Percentiles rank a stretch among this genome's conserved stretches.
Conservation (phyloP, 2,888 invertebrate species). For the Nemapogon koenigi region DNA sequence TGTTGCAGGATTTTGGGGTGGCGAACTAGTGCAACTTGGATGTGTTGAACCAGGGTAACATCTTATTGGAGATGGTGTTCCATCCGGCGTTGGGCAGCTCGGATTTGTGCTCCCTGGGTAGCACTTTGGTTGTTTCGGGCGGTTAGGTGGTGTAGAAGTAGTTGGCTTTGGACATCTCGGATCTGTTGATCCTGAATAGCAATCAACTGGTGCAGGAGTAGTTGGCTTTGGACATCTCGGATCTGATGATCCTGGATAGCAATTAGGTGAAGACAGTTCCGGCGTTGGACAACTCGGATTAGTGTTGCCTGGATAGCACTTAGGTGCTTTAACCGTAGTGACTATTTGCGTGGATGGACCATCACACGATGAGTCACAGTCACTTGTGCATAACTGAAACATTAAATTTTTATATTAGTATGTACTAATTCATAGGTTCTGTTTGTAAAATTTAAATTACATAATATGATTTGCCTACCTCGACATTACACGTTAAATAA, state of each 20-base stretch:
- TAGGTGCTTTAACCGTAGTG: conserved; percentile 22
- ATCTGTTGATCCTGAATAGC: conserved; percentile 32
- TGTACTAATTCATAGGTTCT: not conserved
- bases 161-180: conserved; percentile 26
- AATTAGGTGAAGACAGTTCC: conserved; percentile 22
- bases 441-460: not conserved
- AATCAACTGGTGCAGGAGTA: conserved; percentile 15
- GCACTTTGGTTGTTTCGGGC: conserved; percentile 21
- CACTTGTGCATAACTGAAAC: conserved; percentile 44
- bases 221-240: conserved; percentile 27
- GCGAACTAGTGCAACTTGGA: conserved; percentile 20
- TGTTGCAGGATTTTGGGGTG: conserved; percentile 19
- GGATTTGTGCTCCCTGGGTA: conserved; percentile 20
- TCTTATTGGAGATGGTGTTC: conserved; percentile 16
- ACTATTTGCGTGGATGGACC: conserved; percentile 36
- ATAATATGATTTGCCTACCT: conserved; percentile 45
- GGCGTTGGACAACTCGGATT: conserved; percentile 30
- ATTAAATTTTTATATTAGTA: not conserved
- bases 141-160: conserved; percentile 19
- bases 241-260: conserved; percentile 29
- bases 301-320: conserved; percentile 25
- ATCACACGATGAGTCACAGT: conserved; percentile 43
- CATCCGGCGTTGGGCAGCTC: conserved; percentile 18
- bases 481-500: conserved; percentile 76
- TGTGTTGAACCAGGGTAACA: conserved; percentile 24